Evolutionary conservation across 2,797 vertebrate species (phyloP).

Genomic region (Sarcoramphus papa): DNA sequence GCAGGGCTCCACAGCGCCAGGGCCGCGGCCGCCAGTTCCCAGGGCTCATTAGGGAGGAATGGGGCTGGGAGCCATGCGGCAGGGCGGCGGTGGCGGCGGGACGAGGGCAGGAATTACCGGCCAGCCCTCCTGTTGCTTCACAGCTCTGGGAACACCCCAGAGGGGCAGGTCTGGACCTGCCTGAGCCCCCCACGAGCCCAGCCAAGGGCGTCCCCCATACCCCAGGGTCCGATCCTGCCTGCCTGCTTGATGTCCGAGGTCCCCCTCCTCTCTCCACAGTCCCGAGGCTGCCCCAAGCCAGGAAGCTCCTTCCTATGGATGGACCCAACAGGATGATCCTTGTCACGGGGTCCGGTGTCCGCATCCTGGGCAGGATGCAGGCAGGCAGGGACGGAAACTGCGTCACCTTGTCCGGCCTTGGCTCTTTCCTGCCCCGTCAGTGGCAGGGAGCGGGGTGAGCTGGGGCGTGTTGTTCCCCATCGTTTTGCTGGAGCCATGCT

Average conservation of each 20-base stretch:
- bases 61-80: neutral
- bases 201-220: neutral
- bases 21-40: neutral
- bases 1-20: neutral
- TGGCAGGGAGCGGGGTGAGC: neutral
- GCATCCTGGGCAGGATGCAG: neutral
- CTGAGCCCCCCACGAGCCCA: neutral
- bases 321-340: neutral
- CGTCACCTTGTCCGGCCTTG: neutral
- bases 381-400: neutral
- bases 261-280: fast-evolving
- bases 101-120: neutral
- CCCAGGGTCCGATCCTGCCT: neutral
- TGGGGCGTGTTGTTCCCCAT: fast-evolving
- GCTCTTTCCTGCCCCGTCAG: neutral
- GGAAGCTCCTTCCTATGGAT: neutral
- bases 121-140: slow-evolving; percentile 30
- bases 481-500: fast-evolving
- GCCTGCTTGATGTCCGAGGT: fast-evolving
- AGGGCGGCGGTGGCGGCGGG: neutral
- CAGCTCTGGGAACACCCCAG: neutral
- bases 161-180: neutral
- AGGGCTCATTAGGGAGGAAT: slow-evolving; percentile 39
- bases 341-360: neutral
- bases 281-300: neutral